Evolutionary conservation across 2,888 invertebrate genomes (phyloP).

Genomic region (Cryptocephalus moraei): DNA sequence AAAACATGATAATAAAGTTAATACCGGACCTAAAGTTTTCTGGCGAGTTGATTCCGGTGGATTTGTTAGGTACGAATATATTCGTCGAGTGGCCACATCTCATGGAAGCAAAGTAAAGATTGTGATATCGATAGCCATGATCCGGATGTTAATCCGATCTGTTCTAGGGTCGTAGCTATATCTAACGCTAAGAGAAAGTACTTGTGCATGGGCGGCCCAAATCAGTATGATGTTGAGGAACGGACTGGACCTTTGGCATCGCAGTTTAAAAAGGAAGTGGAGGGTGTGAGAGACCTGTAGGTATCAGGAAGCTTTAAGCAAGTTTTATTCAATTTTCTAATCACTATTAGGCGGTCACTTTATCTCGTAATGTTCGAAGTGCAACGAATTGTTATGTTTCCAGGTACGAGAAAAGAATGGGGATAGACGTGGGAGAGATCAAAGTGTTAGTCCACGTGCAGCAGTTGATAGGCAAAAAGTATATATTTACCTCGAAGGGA

Average conservation of each 20-base stretch:
- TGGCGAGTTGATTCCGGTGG: conserved; percentile 28
- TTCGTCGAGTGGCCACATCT: conserved; percentile 92
- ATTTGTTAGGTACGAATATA: conserved; percentile 61
- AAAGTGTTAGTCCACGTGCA: conserved; percentile 60
- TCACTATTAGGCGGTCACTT: no score
- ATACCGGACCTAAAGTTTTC: conserved; percentile 34
- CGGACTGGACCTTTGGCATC: conserved; percentile 22
- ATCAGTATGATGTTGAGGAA: conserved; percentile 37
- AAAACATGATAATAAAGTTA: conserved; percentile 73
- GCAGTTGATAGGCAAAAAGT: conserved; percentile 59
- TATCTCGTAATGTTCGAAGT: no score
- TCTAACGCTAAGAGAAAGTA: conserved; percentile 45
- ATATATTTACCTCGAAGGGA: conserved; percentile 49
- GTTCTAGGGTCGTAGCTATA: conserved; percentile 49
- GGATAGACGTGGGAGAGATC: conserved; percentile 64
- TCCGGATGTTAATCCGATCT: neutral
- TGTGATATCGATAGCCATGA: neutral
- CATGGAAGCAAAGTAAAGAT: conserved; percentile 62
- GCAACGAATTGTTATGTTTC: no score
- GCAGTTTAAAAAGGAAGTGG: conserved; percentile 42
- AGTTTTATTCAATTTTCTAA: no score
- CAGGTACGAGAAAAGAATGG: conserved; percentile 61
- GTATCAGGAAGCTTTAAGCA: conserved; percentile 19
- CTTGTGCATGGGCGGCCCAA: conserved; percentile 35
- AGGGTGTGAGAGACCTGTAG: conserved; percentile 48